A percentile compares a stretch with the other conserved stretches of the same genome.
phyloP scores from a whole-genome alignment of 2,888 invertebrate genomes.

The Ophion ellenae region DNA sequence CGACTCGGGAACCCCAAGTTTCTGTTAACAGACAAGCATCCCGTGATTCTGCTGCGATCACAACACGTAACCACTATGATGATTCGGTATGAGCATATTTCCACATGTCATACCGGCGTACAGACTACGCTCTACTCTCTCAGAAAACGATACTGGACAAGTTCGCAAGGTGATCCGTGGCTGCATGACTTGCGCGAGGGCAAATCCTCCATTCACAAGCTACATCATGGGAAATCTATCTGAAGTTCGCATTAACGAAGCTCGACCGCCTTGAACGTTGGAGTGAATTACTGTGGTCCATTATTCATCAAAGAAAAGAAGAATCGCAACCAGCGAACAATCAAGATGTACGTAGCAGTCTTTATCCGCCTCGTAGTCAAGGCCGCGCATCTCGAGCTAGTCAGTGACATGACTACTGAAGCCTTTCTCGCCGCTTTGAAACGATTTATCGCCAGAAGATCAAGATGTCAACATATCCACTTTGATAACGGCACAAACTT shows the following conservation, averaged over 20 bases:
- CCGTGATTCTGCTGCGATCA: conserved; percentile 66
- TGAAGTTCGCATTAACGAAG: conserved; percentile 10
- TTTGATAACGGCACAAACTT: conserved; percentile 68
- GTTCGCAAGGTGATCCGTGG: conserved; percentile 39
- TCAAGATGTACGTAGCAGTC: conserved; percentile 59
- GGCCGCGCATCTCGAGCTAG: conserved; percentile 64
- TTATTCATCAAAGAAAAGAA: conserved; percentile 61
- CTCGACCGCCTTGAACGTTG: conserved; percentile 43
- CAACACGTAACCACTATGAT: conserved; percentile 68
- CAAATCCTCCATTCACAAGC: conserved; percentile 33
- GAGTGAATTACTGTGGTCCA: conserved; percentile 54
- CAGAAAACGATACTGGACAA: conserved; percentile 49
- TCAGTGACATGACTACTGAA: conserved; percentile 63
- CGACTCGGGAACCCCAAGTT: conserved; percentile 30
- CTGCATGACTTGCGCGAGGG: conserved; percentile 52
- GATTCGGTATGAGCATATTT: conserved; percentile 59
- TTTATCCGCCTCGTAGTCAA: conserved; percentile 61
- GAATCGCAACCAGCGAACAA: conserved; percentile 41
- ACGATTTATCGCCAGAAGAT: conserved; percentile 58
- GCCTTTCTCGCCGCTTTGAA: conserved; percentile 63
- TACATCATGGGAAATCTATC: conserved; percentile 58
- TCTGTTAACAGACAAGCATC: conserved; percentile 53
- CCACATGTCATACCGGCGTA: conserved; percentile 66
- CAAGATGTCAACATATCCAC: conserved; percentile 44
- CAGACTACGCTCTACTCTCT: conserved; percentile 64